Evolutionary conservation across 2,888 invertebrate species (phyloP).

Genomic region (Axea sp.): DNA sequence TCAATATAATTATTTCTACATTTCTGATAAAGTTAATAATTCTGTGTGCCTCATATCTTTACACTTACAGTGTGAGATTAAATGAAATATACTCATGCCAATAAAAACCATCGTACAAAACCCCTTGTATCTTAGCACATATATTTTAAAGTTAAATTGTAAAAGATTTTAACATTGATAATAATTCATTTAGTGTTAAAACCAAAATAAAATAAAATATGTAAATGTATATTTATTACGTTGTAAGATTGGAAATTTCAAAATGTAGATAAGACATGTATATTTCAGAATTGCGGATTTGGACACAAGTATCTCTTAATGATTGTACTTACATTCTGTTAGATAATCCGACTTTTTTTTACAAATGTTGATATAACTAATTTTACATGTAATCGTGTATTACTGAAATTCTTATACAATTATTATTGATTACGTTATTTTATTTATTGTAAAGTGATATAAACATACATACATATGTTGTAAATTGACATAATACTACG

Average conservation of each 20-base stretch:
- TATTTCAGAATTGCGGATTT: no score
- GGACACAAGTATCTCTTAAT: no score
- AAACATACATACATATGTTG: no score
- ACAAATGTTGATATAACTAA: background rate
- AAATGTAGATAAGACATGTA: no score
- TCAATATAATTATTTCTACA: conserved; percentile 1
- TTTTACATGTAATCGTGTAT: background rate
- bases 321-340: no score
- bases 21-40: conserved; percentile 17
- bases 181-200: conserved; percentile 1
- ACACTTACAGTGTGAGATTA: conserved; percentile 17
- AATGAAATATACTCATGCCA: conserved; percentile 35
- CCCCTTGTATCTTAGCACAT: conserved; percentile 4
- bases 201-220: background rate
- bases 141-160: conserved; percentile 9
- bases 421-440: background rate
- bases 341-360: background rate
- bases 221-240: conserved; percentile 9
- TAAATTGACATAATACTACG: no score
- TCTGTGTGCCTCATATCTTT: conserved; percentile 32
- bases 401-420: background rate
- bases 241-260: conserved; percentile 2
- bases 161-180: background rate
- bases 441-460: conserved; percentile 22
- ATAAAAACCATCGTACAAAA: conserved; percentile 13